Base-by-base conservation (phyloP, 2,888 invertebrate species). In the Dysmachus trigonus region DNA sequence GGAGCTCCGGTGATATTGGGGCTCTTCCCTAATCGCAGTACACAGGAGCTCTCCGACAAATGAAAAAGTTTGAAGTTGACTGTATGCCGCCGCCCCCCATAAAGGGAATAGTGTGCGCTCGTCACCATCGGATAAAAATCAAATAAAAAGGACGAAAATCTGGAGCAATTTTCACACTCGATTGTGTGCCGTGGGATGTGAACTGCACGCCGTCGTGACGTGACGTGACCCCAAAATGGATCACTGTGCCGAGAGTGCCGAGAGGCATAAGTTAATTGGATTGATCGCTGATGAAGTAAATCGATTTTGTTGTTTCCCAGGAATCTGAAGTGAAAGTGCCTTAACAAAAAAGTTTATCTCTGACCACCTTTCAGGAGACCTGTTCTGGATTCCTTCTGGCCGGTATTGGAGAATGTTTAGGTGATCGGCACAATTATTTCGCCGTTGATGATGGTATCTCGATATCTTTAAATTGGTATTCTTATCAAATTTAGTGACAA, bases 241-340 rank as follows among this genome's bases (percentile, higher is more conserved):
- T 6, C 7, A 30, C 38, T 15, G 13, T 77, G 13, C 0, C 6
- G 27, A 10, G 18, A 41, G 8, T 18, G 79, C 10, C 4, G 47
- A 18, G 1, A 18, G 30, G 6, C 0, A 62, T 8, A 72, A 47
- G 18, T 62, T 77, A 53, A 85, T 85, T 77, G 85, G 85, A 35
- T 27, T 85, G 38, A 85, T 85, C 22, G 85, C 85, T 13, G 77
- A 85, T 62, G 62, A 74, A 77, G 85, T 85, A 85, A 35, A 18
- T 73, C 18, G 33, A 72, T 83, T 62, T n/a, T n/a, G n/a, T n/a
- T n/a, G n/a, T n/a, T n/a, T 82, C 27, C 0, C 31, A 15, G 41
- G n/a, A 62, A 81, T 22, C 22, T 41, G 13, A 18, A 81, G 27
- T 38, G 27, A 62, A 33, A 62, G 62, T 62, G 62, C 4, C n/a